Conservation (phyloP, 1,140 invertebrate species). For the Drosophila gunungcola region DNA sequence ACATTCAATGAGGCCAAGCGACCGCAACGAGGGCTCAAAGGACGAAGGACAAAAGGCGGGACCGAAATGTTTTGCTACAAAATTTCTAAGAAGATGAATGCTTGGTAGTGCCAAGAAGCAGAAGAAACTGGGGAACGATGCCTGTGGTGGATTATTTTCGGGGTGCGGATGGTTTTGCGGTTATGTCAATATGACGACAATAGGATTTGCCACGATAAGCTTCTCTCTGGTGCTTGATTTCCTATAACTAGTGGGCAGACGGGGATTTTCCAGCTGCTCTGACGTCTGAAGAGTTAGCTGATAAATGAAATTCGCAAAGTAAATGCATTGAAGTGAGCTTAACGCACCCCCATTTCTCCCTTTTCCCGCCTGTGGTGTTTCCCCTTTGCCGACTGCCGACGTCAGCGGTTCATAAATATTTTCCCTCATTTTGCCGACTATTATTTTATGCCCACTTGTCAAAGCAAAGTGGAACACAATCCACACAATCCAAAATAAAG, state of each 20-base stretch:
- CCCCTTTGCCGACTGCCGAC: constrained; percentile 33
- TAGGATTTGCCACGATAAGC: constrained; percentile 78
- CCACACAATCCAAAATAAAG: constrained; percentile 27
- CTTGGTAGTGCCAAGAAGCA: background rate
- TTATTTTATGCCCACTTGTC: constrained; percentile 58
- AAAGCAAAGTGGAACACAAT: constrained; percentile 51
- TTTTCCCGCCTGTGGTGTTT: constrained; percentile 11
- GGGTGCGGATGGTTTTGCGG: constrained; percentile 59
- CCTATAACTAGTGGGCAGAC: constrained; percentile 18
- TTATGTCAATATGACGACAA: constrained; percentile 82
- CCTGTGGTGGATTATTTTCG: constrained; percentile 41
- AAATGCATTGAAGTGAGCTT: constrained; percentile 71
- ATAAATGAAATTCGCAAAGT: constrained; percentile 80
- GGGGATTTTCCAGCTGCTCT: constrained; percentile 18
- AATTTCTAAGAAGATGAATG: constrained; percentile 37
- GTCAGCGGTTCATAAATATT: constrained; percentile 75
- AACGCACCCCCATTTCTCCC: constrained; percentile 8
- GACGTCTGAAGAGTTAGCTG: constrained; percentile 56
- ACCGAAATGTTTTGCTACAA: constrained; percentile 54
- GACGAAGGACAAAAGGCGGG: constrained; percentile 64
- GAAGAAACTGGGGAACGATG: background rate
- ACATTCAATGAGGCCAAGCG: constrained; percentile 40
- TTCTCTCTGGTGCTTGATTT: constrained; percentile 67
- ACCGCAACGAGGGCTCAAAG: constrained; percentile 59
- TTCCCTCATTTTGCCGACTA: constrained; percentile 48